These are phyloP conservation scores for Drosophila anomelani DNA, from an alignment of 2,888 invertebrate genomes.

Conservation along the genomic window DNA sequence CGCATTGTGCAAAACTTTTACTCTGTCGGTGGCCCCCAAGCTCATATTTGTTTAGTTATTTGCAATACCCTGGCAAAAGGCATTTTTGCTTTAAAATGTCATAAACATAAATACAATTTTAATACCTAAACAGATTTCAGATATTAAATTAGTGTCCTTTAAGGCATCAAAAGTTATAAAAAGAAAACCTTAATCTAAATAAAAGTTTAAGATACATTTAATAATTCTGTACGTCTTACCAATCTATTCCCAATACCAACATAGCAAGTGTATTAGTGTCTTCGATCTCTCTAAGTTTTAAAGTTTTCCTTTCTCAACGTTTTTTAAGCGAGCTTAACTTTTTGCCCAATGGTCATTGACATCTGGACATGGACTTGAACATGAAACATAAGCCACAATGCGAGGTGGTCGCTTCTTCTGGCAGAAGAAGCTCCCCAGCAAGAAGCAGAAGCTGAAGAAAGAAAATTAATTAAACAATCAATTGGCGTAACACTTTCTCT, in stretches of 20 bases:
- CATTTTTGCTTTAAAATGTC: background rate
- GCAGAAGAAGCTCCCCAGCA: constrained; percentile 31
- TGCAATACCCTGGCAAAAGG: background rate
- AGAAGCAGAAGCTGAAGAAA: constrained; percentile 33
- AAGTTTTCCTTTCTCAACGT: constrained; percentile 6
- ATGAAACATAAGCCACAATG: constrained; percentile 10
- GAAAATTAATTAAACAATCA: constrained; percentile 76
- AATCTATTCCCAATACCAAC: background rate
- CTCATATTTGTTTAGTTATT: constrained; percentile 21
- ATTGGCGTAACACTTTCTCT: constrained; percentile 80
- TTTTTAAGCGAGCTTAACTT: constrained; percentile 5
- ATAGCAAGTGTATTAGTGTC: constrained; percentile 9
- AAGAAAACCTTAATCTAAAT: background rate
- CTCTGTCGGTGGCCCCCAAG: constrained; percentile 43
- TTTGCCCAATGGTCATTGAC: constrained; percentile 68
- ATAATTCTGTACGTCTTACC: background rate
- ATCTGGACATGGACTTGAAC: constrained; percentile 49
- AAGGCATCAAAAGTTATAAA: background rate
- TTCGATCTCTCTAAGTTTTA: constrained; percentile 1
- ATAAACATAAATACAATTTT: background rate
- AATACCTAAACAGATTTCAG: background rate
- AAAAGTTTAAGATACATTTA: background rate
- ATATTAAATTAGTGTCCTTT: background rate
- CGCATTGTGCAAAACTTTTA: constrained; percentile 77
- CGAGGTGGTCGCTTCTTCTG: constrained; percentile 16